Evolutionary conservation across 30 jellyfish, hydroid and myxozoan genomes (phyloP).

Genomic region (Sanderia malayensis): DNA sequence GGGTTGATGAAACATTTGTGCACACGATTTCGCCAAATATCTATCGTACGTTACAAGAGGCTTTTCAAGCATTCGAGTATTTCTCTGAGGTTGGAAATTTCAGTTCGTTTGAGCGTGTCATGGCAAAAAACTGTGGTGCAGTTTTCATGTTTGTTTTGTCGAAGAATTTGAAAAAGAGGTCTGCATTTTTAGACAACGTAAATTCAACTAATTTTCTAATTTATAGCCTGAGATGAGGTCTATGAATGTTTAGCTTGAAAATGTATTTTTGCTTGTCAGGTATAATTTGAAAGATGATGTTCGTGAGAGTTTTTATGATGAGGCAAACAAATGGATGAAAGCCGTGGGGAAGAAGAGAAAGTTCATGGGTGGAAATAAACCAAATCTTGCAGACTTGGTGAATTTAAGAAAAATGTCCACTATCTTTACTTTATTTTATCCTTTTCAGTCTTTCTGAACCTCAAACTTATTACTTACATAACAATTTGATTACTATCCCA

Average conservation of each 20-base stretch:
- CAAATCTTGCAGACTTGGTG: slow-evolving; percentile 96
- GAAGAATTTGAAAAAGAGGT: slow-evolving; percentile 78
- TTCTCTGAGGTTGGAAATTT: slow-evolving; percentile 89
- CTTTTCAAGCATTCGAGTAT: slow-evolving; percentile 87
- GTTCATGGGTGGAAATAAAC: slow-evolving; percentile 88
- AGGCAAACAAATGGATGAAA: slow-evolving; percentile 80
- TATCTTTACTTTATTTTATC: neutral
- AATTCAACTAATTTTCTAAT: too few species aligned
- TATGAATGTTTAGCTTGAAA: too few species aligned
- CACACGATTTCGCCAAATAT: slow-evolving; percentile 95
- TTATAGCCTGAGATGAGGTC: too few species aligned
- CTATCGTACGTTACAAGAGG: slow-evolving; percentile 84
- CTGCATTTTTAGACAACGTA: too few species aligned
- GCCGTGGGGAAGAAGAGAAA: slow-evolving; percentile 83
- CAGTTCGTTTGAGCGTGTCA: slow-evolving; percentile 63
- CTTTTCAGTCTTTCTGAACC: too few species aligned
- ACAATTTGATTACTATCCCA: too few species aligned
- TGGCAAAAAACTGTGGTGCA: slow-evolving; percentile 89
- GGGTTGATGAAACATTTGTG: slow-evolving; percentile 92
- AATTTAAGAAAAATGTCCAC: too few species aligned
- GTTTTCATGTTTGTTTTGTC: slow-evolving; percentile 85
- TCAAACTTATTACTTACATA: too few species aligned
- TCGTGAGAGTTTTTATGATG: slow-evolving; percentile 89
- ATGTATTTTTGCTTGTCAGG: too few species aligned
- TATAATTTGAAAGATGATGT: slow-evolving; percentile 83